Percentiles rank a stretch among this genome's conserved stretches.
These are phyloP conservation scores for Drosophila colorata DNA, from an alignment of 2,888 invertebrate species.

Conservation along the genomic window DNA sequence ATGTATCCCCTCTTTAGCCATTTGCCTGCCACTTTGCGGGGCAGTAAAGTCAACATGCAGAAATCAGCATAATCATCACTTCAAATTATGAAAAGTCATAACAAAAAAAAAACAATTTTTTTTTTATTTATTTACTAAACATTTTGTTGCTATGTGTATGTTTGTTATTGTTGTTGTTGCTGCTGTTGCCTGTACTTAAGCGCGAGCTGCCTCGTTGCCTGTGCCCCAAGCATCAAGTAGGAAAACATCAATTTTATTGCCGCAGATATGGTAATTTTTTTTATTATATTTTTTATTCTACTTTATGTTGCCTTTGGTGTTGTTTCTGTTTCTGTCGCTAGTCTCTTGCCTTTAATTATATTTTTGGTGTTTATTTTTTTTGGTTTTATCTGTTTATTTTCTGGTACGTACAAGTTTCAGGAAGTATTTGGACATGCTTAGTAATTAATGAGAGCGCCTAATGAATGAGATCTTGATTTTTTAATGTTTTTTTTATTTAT, in stretches of 20 bases:
- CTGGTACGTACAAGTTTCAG: slow-evolving; percentile 46
- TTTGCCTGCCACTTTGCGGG: slow-evolving; percentile 32
- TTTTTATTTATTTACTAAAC: slow-evolving; percentile 47
- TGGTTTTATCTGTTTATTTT: slow-evolving; percentile 1
- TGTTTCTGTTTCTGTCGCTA: slow-evolving; percentile 18
- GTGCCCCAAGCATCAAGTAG: slow-evolving; percentile 52
- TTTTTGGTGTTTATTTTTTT: slow-evolving; percentile 7
- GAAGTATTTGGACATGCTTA: slow-evolving; percentile 50
- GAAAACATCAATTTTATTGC: slow-evolving; percentile 67
- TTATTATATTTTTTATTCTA: slow-evolving; percentile 12
- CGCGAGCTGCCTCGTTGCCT: slow-evolving; percentile 57
- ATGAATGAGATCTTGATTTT: slow-evolving; percentile 16
- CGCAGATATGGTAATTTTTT: slow-evolving; percentile 68
- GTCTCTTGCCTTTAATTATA: slow-evolving; percentile 23
- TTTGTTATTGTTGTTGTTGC: slow-evolving; percentile 23
- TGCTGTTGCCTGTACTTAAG: slow-evolving; percentile 61
- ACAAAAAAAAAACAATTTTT: slow-evolving; percentile 27
- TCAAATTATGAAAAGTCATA: slow-evolving; percentile 79
- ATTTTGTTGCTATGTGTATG: slow-evolving; percentile 41
- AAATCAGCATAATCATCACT: slow-evolving; percentile 79
- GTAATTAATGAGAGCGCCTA: slow-evolving; percentile 46
- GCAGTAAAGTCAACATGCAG: slow-evolving; percentile 52
- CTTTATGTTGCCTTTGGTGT: slow-evolving; percentile 3
- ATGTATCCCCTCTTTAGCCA: not conserved
- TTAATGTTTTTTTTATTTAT: not conserved